Base-by-base conservation (phyloP, 1,140 invertebrate species). In the Chionoecetes opilio region DNA sequence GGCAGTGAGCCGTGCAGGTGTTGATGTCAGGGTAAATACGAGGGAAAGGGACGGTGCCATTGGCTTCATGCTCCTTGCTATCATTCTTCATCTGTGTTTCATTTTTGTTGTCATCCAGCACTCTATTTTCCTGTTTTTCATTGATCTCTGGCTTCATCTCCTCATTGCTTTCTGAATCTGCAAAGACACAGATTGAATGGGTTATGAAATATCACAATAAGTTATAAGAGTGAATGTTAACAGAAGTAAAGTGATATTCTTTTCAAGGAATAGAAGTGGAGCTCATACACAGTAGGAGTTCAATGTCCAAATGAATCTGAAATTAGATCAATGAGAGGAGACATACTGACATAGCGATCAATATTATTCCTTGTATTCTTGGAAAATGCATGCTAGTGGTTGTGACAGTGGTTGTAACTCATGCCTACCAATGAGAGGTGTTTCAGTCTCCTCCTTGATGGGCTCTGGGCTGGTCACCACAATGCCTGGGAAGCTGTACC, bases 51-150 rank as follows among this genome's bases (percentile, higher is more conserved):
- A 75, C n/a, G 63, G 63, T 88, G 82, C 90, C 91, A 31, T 91
- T 86, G 17, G 46, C 31, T 14, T 86, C 88, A 11, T 11, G 11
- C 63, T 35, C 32, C 21, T 91, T 95, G 21, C 21, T 35, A 34
- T 41, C 35, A 8, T 86, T 91, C 46, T 93, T 95, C 21, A 94
- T 37, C 34, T 46, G 41, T 0, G 95, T 95, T 91, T 95, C 95
- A 75, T 95, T 95, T 53, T 95, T 95, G 92, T 95, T 95, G 87
- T 95, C 34, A 85, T 95, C 95, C 34, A 95, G 88, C 34, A 93
- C 53, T 38, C 41, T 38, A 35, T 84, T 41, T 0, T 41, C 84
- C 3, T 95, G 3, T 31, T 82, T 26, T 17, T 93, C 37, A 26
- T 86, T 53, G 26, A 14, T 26, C 34, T 63, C 32, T 37, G 82